Evolutionary conservation across 1,140 invertebrate species (phyloP), one percentile per base, ranked within the genome.

Genomic region (Scaptomyza montana): DNA sequence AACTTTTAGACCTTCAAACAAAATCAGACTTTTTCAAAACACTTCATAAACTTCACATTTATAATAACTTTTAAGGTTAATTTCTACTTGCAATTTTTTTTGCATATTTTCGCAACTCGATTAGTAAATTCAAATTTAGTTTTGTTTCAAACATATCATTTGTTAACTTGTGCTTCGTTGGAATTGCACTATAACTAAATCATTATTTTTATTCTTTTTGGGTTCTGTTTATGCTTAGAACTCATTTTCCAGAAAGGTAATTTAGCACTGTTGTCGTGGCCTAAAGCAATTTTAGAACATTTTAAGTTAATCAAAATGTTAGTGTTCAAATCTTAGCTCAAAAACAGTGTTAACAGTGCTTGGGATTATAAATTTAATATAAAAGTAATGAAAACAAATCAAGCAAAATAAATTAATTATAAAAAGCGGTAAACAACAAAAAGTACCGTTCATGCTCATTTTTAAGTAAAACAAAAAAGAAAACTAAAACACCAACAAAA

Each of bases 291-390:
- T 87, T 71, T 87, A 87, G 78, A 82, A 69, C 82, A 86, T 86
- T 87, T 86, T 82, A 62, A 71, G 60, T 59, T 74, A 74, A 65
- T 64, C 47, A 47, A 74, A 89, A 80, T 89, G 84, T 89, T 89
- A 89, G 85, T 89, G 84, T 84, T 89, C 85, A 89, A 87, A 89
- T 57, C 72, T 82, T 89, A 67, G 84, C 84, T 72, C 82, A 60
- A 77, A 64, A 77, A 78, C 82, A 87, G 82, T 82, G 82, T 77
- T 82, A 21, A 50, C 64, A 64, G 50, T 73, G 71, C 54, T 70
- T 67, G 56, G 41, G 61, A 39, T 2, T 4, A 25, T 25, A 5
- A 47, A 16, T 16, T 16, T 49, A 56, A 45, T 13, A 19, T 49
- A 30, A 41, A 70, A 28, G 67, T 43, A 45, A 59, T 55, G 55